Conservation (phyloP, 2,888 invertebrate species). For the Micoletzkya japonica region DNA sequence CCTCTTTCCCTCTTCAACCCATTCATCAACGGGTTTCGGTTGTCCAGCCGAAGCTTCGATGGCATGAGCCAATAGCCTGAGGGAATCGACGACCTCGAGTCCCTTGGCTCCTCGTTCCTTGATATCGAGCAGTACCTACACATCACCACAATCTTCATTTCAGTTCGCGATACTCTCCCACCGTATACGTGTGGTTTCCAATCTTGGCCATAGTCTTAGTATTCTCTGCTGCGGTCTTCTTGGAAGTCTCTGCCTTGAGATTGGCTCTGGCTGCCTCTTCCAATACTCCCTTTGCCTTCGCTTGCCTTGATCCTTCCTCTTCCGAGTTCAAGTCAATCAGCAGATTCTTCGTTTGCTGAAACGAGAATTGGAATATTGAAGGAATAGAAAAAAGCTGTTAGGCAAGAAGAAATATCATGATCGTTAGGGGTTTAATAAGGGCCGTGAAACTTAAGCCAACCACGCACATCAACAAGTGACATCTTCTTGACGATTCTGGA, state of each 20-base stretch:
- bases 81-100: conserved; percentile 9
- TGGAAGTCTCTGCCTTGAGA: conserved; percentile 10
- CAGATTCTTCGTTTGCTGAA: conserved; percentile 13
- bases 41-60: conserved; percentile 20
- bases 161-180: neutral
- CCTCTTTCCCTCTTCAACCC: conserved; percentile 30
- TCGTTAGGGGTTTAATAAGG: no score
- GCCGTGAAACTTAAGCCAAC: no score
- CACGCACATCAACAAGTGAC: conserved; percentile 24
- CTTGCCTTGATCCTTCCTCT: neutral
- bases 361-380: neutral
- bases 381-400: no score
- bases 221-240: conserved; percentile 15
- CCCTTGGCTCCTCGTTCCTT: neutral
- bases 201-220: conserved; percentile 12
- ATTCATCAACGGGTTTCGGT: conserved; percentile 16
- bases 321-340: conserved; percentile 9
- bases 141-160: neutral
- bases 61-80: conserved; percentile 10
- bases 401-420: no score
- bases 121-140: no score
- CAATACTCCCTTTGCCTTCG: conserved; percentile 2
- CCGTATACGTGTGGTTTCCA: neutral
- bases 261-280: conserved; percentile 21
- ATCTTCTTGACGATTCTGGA: conserved; percentile 42